Percentiles rank a stretch among this genome's conserved stretches.
phyloP scores from a whole-genome alignment of 2,113 vertebrate genomes.

The Galemys pyrenaicus region DNA sequence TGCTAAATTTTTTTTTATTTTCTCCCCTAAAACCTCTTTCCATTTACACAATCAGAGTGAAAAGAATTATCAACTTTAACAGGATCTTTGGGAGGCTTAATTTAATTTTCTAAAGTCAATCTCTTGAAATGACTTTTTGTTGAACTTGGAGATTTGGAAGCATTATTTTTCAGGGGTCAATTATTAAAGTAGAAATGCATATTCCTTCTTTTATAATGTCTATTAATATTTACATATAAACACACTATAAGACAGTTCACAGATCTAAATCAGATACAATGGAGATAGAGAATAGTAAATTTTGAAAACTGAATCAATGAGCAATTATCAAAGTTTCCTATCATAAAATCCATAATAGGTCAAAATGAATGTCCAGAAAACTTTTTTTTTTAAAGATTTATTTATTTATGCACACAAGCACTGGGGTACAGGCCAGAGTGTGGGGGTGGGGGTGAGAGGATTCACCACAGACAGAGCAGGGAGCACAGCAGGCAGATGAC shows the following conservation, averaged over 20 bases:
- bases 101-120: background rate
- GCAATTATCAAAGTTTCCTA: background rate
- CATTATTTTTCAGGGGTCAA: background rate
- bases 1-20: background rate
- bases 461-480: too few relatives aligned
- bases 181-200: background rate
- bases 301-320: background rate
- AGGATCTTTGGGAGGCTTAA: conserved; percentile 4
- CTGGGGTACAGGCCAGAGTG: too few relatives aligned
- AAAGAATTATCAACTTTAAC: background rate
- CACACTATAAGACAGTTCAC: background rate
- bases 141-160: background rate
- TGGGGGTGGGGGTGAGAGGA: too few relatives aligned
- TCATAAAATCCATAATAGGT: background rate
- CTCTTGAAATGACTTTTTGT: conserved; percentile 24
- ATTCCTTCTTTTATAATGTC: too few relatives aligned
- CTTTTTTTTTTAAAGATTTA: too few relatives aligned
- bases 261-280: background rate
- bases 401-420: too few relatives aligned
- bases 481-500: too few relatives aligned
- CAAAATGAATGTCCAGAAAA: background rate
- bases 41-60: conserved; percentile 33
- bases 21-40: background rate
- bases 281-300: background rate
- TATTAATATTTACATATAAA: too few relatives aligned